Base-by-base conservation (phyloP, 2,888 invertebrate genomes). In the Meteorus cinctellus region DNA sequence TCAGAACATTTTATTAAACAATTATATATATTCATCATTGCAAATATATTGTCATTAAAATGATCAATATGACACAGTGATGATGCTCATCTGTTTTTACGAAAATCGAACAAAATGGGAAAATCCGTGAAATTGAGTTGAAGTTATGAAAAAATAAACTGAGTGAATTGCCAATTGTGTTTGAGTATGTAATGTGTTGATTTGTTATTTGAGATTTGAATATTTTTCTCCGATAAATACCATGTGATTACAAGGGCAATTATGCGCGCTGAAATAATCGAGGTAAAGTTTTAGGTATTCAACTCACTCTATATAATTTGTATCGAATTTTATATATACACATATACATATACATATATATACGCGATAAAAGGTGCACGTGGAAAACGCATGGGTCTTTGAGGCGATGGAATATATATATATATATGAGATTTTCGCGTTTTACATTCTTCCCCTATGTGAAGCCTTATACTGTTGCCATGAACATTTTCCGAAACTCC, bases 301-400 rank as follows among this genome's bases (percentile, higher is more conserved):
- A 19, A 19, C 4, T 24, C 8, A 55, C n/a, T 55, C 19, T 27
- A 41, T 45, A 14, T 45, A 29, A 16, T 27, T 48, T 62, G n/a
- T 12, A 36, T 36, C 5, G 16, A 65, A 24, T 1, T 24, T 24
- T 24, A 24, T 24, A 24, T 24, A 24, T 1, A 24, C 24, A 24
- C 24, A 24, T 1, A 24, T 24, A 24, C 1, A 24, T 24, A 24
- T 65, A 41, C 24, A 10, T 41, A 48, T 51, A 14, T 48, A 19
- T 12, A n/a, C n/a, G n/a, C n/a, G n/a, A 48, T 63, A 29, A 24
- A 59, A 24, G 4, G 62, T 65, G 62, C 74, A 75, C 70, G 70
- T 75, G 75, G 70, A 75, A 75, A 70, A 70, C 75, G 65, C 75
- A 75, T 75, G 75, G 70, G 48, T 29, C 4, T 71, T 71, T n/a